These are phyloP conservation scores for Ametastegia equiseti DNA, from an alignment of 2,888 invertebrate species.

Conservation along the genomic window DNA sequence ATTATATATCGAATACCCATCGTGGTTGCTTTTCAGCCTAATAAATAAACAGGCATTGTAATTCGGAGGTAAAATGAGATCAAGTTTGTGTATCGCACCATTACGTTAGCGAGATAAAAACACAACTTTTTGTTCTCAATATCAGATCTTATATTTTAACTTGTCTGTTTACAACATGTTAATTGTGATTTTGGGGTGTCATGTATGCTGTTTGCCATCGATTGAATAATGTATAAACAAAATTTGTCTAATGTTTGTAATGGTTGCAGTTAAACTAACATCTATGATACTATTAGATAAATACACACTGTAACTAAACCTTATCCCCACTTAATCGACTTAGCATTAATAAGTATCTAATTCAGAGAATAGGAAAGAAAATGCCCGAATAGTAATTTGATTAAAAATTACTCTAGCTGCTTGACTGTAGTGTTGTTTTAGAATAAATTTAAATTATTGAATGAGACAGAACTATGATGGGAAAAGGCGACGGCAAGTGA, in stretches of 20 bases:
- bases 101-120: background rate
- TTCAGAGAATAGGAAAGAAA: background rate
- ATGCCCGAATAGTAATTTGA: background rate
- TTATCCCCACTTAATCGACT: background rate
- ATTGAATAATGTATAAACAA: background rate
- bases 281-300: background rate
- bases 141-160: background rate
- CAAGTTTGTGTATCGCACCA: background rate
- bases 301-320: background rate
- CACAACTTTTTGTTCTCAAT: background rate
- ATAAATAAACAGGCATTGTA: slow-evolving; percentile 2
- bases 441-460: background rate
- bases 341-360: background rate
- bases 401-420: background rate
- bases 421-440: background rate
- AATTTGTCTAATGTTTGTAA: slow-evolving; percentile 17
- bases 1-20: background rate
- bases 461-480: background rate
- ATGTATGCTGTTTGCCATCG: background rate
- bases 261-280: background rate
- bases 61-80: background rate
- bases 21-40: background rate
- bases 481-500: slow-evolving; percentile 11
- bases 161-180: background rate
- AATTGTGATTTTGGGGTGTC: slow-evolving; percentile 2